These are phyloP conservation scores for Charanyca ferruginea DNA, from an alignment of 2,888 invertebrate genomes.

Conservation along the genomic window DNA sequence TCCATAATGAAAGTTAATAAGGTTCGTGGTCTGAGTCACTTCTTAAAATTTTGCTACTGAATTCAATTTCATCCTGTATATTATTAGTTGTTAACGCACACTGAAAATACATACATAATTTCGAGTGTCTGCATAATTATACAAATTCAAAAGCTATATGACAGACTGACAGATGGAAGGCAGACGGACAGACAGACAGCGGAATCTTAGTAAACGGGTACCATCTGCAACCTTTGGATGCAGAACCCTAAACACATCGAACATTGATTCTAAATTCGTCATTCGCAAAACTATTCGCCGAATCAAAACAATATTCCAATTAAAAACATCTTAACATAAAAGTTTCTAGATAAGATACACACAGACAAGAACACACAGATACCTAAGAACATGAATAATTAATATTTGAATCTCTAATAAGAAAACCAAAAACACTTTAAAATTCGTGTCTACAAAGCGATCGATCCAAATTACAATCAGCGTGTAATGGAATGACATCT, in stretches of 20 bases:
- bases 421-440: slow-evolving; percentile 16
- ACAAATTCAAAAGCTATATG: too few relatives aligned
- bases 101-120: too few relatives aligned
- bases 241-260: neutral
- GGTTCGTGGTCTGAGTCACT: too few relatives aligned
- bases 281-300: neutral
- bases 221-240: too few relatives aligned
- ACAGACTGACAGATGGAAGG: too few relatives aligned
- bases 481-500: slow-evolving; percentile 47
- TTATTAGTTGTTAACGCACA: too few relatives aligned
- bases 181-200: too few relatives aligned
- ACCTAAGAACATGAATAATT: slow-evolving; percentile 18
- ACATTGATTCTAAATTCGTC: neutral
- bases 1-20: too few relatives aligned
- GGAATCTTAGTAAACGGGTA: too few relatives aligned
- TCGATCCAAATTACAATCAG: slow-evolving; percentile 49
- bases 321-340: slow-evolving; percentile 12
- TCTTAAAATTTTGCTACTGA: too few relatives aligned
- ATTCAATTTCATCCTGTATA: too few relatives aligned
- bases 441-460: slow-evolving; percentile 12
- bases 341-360: neutral
- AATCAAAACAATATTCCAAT: neutral
- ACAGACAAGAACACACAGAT: neutral
- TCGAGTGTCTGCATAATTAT: too few relatives aligned
- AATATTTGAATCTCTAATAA: slow-evolving; percentile 10